Evolutionary conservation across 2,888 invertebrate species (phyloP), one percentile per base, ranked within the genome.

Genomic region (Cantharis nigra): DNA sequence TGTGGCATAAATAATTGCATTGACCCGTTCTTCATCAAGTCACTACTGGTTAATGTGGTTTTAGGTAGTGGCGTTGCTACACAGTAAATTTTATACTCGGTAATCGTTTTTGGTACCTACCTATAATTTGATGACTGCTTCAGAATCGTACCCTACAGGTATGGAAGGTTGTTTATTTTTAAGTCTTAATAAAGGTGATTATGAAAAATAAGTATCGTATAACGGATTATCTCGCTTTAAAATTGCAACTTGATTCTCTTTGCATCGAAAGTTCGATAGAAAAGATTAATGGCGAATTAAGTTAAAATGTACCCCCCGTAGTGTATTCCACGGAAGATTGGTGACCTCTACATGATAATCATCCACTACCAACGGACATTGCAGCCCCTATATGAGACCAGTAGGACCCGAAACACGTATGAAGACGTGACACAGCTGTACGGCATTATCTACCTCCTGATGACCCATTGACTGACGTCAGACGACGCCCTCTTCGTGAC

Each of bases 381-480:
- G 63, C 75, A 72, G 72, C 70, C 69, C 74, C 77, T 74, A 85
- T 86, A 86, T 85, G 82, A 86, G 85, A 85, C 85, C 84, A 86
- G 86, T 87, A 86, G 86, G 84, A 87, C 84, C 86, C 87, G 83
- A 85, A 86, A 87, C 87, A 87, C 87, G 87, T 87, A 87, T 86
- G 86, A 81, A 83, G 86, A 87, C 87, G 87, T 87, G 87, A 87
- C 86, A 85, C 87, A 87, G 87, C 87, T 87, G 87, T 86, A 85
- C 84, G 79, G 84, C 85, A 85, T 85, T 86, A 87, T 86, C 86
- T 82, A 82, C 82, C 82, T 79, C 77, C 83, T 84, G 86, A 87
- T 86, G 87, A 86, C 86, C 87, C 86, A 87, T 85, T 85, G 86
- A 84, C 86, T 85, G 85, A 84, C 85, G 85, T 85, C 85, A 85